Evolutionary conservation across 2,113 vertebrate genomes (phyloP).

Genomic region (Actenoides lindsayi): DNA sequence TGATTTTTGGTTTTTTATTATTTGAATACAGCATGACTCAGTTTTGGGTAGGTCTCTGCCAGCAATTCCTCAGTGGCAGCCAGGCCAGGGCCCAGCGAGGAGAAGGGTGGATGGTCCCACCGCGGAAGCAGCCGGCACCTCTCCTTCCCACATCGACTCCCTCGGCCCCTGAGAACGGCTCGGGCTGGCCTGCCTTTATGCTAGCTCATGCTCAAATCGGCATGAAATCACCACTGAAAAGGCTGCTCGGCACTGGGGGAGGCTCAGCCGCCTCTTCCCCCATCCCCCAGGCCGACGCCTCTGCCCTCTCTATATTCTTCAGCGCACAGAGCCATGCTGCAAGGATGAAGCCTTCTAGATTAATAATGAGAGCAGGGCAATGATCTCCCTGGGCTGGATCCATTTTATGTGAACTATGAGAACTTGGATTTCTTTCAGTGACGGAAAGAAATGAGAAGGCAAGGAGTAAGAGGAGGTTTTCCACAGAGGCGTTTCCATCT

Average conservation of each 20-base stretch:
- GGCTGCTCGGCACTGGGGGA: neutral
- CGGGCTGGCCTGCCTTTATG: neutral
- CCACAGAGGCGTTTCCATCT: neutral
- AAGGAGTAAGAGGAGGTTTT: conserved; percentile 52
- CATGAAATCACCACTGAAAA: neutral
- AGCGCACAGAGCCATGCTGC: neutral
- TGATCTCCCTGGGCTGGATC: conserved; percentile 50
- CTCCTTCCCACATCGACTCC: neutral
- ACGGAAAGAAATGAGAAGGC: conserved; percentile 35
- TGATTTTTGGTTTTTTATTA: neutral
- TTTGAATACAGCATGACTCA: conserved; percentile 37
- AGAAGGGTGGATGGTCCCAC: neutral
- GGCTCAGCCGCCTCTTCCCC: neutral
- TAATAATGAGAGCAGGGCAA: conserved; percentile 30
- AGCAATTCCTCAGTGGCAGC: conserved; percentile 4
- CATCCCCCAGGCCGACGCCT: neutral
- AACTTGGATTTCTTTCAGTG: conserved; percentile 65
- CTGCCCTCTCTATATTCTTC: neutral
- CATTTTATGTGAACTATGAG: conserved; percentile 67
- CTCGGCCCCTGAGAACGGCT: conserved; percentile 27
- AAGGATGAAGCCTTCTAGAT: conserved; percentile 37
- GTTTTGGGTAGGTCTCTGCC: neutral
- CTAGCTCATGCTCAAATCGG: neutral
- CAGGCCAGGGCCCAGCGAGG: conserved; percentile 27
- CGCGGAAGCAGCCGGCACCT: neutral